Base-by-base conservation (phyloP, 2,888 invertebrate genomes). In the Cactoblastis cactorum region DNA sequence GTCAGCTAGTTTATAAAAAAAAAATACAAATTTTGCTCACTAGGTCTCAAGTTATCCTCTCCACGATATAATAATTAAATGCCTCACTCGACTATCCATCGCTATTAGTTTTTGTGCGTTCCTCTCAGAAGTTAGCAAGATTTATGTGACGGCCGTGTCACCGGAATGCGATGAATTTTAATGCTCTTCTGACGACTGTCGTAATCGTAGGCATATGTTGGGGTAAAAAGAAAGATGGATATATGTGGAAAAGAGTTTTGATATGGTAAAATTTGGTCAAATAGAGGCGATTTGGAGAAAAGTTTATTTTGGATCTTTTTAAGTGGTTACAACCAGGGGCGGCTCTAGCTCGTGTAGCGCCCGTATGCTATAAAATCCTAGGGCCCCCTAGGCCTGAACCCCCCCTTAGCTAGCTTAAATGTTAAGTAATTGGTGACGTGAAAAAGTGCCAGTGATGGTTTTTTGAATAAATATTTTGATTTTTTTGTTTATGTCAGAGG, bases 141-240 rank as follows among this genome's bases (percentile, higher is more conserved):
- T 47, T 34, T 47, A 47, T 47, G 47, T 47, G 35, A 33, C 9
- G 34, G 4, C 12, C 24, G 37, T 14, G 35, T 24, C 4, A 37
- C 14, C 12, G 46, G 47, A 47, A 47, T 47, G 22, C 24, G 24
- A 12, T 47, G 35, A 35, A 47, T 47, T 47, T 35, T 47, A 47
- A 47, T 47, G 47, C 24, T 19, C 14, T 14, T 47, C 19, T 19
- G 24, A 43, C 24, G 24, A 14, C 15, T 43, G 15, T 24, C 15
- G 38, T 15, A 14, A 14, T 43, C 24, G 22, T 41, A 24, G 6
- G 8, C 28, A 28, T 28, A 28, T 28, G 28, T 6, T 28, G 28
- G 28, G 28, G 8, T 6, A 28, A 28, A 28, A 9, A 28, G 9
- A 28, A 22, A 22, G 28, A 28, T 6, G 5, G 28, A 28, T 9